Conservation (phyloP, 2,888 invertebrate species). For the Ganaspis brasiliensis region DNA sequence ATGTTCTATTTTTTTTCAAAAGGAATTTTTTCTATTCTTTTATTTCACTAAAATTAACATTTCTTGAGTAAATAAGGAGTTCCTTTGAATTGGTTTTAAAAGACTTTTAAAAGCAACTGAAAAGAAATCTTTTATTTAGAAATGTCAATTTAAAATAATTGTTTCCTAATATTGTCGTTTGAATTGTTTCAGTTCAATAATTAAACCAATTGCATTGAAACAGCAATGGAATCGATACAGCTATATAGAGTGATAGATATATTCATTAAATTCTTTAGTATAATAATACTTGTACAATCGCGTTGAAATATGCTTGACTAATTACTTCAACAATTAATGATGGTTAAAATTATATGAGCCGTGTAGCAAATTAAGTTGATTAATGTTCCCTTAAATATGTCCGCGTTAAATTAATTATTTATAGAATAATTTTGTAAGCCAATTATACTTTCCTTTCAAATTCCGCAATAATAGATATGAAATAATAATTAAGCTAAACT, state of each 20-base stretch:
- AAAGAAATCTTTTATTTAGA: no score
- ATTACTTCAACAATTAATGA: slow-evolving; percentile 18
- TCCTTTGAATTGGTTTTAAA: no score
- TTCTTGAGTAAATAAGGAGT: no score
- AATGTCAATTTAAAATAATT: no score
- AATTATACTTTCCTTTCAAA: no score
- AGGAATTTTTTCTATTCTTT: background rate
- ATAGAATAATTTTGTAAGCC: background rate
- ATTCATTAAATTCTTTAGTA: slow-evolving; percentile 26
- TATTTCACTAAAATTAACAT: background rate
- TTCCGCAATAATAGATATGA: no score
- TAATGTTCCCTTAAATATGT: slow-evolving; percentile 25
- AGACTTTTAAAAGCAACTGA: no score
- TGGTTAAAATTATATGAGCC: slow-evolving; percentile 17
- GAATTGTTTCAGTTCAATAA: background rate
- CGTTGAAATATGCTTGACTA: slow-evolving; percentile 41
- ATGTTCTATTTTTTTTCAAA: slow-evolving; percentile 8
- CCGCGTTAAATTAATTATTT: background rate
- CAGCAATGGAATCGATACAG: background rate
- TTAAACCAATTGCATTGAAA: slow-evolving; percentile 1
- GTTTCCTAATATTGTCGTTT: no score
- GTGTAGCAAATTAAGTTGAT: slow-evolving; percentile 31
- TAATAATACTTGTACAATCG: slow-evolving; percentile 24
- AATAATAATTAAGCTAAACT: no score
- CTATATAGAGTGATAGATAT: background rate